These are phyloP conservation scores for Ernsta delagoae DNA, from an alignment of 2,888 invertebrate species.

Conservation along the genomic window DNA sequence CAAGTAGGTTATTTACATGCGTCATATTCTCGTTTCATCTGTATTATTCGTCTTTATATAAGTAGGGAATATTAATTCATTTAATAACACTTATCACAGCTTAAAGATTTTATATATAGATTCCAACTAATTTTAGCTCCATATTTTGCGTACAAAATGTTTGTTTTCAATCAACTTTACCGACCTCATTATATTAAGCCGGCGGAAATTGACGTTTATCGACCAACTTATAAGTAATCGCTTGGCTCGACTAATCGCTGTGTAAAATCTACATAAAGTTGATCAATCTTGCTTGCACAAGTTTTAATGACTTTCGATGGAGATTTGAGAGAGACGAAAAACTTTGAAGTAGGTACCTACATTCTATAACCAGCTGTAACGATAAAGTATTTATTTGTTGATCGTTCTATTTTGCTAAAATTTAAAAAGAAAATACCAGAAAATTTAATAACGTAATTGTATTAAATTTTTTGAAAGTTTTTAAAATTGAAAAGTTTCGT, in stretches of 20 bases:
- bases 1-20: too few relatives aligned
- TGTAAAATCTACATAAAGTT: conserved; percentile 24
- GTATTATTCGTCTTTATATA: too few relatives aligned
- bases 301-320: conserved; percentile 29
- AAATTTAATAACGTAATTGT: not conserved
- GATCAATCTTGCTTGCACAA: conserved; percentile 27
- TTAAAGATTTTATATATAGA: too few relatives aligned
- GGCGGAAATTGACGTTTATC: conserved; percentile 27
- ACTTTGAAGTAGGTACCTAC: conserved; percentile 1
- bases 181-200: conserved; percentile 11
- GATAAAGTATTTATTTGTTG: not conserved
- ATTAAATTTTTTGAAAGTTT: not conserved
- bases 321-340: not conserved
- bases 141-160: not conserved
- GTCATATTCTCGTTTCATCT: too few relatives aligned
- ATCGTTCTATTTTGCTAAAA: too few relatives aligned
- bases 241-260: conserved; percentile 15
- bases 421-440: too few relatives aligned
- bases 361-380: not conserved
- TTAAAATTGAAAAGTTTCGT: too few relatives aligned
- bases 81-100: too few relatives aligned
- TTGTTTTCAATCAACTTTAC: not conserved
- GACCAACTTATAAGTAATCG: conserved; percentile 25
- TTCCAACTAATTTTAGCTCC: not conserved
- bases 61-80: too few relatives aligned